Percentiles rank a stretch among this genome's conserved stretches.
phyloP scores from a whole-genome alignment of 2,113 vertebrate genomes.

The Pseudorhombus dupliciocellatus region DNA sequence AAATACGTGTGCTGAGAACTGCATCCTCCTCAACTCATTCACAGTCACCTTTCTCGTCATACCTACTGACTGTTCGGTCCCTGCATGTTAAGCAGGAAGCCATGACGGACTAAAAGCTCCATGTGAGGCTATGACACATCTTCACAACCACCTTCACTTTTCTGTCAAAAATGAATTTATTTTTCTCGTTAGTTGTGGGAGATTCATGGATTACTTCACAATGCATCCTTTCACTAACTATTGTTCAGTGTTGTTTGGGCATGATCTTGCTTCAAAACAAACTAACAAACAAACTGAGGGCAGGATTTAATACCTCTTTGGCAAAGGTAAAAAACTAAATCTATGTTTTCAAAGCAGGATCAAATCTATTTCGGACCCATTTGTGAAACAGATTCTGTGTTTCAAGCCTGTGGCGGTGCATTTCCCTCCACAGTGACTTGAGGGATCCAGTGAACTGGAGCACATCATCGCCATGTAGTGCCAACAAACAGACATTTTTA shows the following conservation, averaged over 20 bases:
- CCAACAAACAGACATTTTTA: neutral
- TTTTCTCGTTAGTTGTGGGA: neutral
- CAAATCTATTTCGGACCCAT: neutral
- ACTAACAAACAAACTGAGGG: too few relatives aligned
- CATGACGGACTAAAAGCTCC: neutral
- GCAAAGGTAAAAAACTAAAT: neutral
- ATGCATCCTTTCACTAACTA: too few relatives aligned
- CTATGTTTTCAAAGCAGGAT: neutral
- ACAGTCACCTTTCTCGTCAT: conserved; percentile 11
- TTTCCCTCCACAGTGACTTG: neutral
- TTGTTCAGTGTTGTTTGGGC: too few relatives aligned
- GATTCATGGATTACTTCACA: too few relatives aligned
- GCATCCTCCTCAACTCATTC: conserved; percentile 18
- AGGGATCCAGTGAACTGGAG: neutral
- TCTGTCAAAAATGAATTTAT: neutral
- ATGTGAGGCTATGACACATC: too few relatives aligned
- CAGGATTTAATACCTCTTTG: too few relatives aligned
- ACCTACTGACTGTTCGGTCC: neutral
- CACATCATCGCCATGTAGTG: neutral
- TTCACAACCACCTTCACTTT: too few relatives aligned
- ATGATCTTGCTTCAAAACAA: too few relatives aligned
- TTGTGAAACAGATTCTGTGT: neutral
- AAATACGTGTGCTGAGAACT: conserved; percentile 22
- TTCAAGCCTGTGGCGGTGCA: neutral
- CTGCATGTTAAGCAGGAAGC: neutral